Evolutionary conservation across 2,888 invertebrate species (phyloP), one percentile per base, ranked within the genome.

Genomic region (Byasa hedistus): DNA sequence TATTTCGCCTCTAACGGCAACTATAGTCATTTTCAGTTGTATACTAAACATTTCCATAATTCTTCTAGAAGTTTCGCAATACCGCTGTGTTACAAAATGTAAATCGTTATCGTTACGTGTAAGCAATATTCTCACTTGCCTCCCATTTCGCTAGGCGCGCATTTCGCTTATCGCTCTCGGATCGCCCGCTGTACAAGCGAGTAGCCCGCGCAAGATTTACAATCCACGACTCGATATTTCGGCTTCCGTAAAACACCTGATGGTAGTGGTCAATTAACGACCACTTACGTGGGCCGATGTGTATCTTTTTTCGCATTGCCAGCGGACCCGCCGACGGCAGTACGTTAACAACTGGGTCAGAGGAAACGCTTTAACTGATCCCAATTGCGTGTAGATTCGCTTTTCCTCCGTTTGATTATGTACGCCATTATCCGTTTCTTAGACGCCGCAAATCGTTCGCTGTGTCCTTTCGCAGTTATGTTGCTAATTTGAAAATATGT

Each of bases 371-470:
- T 71, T 75, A 72, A 72, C 70, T 73, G 73, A 69, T 70, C 69
- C 73, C 75, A 76, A 76, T 76, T 76, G 76, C 68, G 70, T 66
- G 70, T 71, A 73, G 72, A 73, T 75, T 72, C 69, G 73, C 73
- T 73, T 75, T 74, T 75, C 73, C 74, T 74, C 73, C 71, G 69
- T 72, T 75, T 73, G 70, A 72, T 73, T 73, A 70, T 22, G 21
- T 39, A 69, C 71, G 70, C 68, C 64, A 69, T 64, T 69, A 61
- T 69, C 39, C 44, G 39, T 66, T 57, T 66, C 66, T 66, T 62
- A 27, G 39, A 36, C 23, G 23, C 44, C 39, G 59, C 64, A 55
- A 55, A 44, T 27, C 27, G 36, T 57, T 65, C 57, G 57, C 36
- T 52, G 21, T 54, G 22, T 61, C 61, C 66, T 57, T 61, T 66